phyloP scores from a whole-genome alignment of 2,797 vertebrate genomes.

The Sternotherus odoratus region DNA sequence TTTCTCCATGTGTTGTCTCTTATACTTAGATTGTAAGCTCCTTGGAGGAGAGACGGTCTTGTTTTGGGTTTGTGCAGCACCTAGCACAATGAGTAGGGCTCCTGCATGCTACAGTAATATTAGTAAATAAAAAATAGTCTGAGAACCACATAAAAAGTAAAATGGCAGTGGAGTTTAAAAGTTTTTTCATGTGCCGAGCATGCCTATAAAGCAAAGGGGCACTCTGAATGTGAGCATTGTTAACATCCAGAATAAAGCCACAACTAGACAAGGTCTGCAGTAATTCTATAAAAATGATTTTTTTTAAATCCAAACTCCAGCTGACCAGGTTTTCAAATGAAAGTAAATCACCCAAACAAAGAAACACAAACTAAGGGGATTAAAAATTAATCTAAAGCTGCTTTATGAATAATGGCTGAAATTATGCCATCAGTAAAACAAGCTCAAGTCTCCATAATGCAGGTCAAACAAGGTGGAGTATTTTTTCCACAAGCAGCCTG shows the following conservation, averaged over 20 bases:
- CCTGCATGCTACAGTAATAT: background rate
- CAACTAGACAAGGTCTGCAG: background rate
- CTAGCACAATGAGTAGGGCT: background rate
- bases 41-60: background rate
- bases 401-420: conserved; percentile 61
- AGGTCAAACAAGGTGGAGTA: conserved; percentile 48
- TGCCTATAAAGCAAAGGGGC: background rate
- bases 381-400: conserved; percentile 62
- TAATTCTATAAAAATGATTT: conserved; percentile 45
- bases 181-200: conserved; percentile 6
- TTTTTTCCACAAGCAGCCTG: background rate
- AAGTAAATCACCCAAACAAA: conserved; percentile 52
- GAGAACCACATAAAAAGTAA: background rate
- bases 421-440: conserved; percentile 47
- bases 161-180: background rate
- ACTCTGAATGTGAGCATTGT: conserved; percentile 38
- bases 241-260: conserved; percentile 49
- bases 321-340: conserved; percentile 30
- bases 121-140: background rate
- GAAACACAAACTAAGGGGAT: conserved; percentile 62
- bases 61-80: background rate
- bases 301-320: conserved; percentile 31
- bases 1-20: background rate
- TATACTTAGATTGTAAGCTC: background rate
- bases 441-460: background rate